Conservation (phyloP, 2,113 vertebrate species). For the Fukomys damarensis region DNA sequence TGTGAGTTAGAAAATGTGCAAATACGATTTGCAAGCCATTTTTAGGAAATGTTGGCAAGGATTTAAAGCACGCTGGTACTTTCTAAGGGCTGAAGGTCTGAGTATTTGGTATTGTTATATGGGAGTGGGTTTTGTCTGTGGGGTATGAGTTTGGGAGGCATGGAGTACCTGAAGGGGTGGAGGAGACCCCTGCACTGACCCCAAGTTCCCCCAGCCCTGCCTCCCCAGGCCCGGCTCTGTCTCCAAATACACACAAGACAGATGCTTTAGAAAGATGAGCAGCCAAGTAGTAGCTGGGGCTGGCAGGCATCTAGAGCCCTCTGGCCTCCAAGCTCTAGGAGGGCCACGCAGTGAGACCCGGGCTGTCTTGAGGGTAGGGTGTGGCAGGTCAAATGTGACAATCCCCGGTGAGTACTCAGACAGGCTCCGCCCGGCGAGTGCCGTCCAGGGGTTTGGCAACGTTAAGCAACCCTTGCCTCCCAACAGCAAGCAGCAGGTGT, state of each 20-base stretch:
- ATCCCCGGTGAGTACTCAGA: background rate
- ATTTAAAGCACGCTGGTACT: background rate
- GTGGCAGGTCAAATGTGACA: no score
- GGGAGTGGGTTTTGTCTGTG: background rate
- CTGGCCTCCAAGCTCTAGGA: background rate
- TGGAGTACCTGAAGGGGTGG: background rate
- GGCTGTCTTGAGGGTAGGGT: background rate
- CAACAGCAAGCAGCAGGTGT: background rate
- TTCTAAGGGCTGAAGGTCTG: accelerated
- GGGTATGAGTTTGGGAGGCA: accelerated
- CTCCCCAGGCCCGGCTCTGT: background rate
- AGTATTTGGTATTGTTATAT: background rate
- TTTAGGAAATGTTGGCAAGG: background rate
- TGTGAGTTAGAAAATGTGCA: background rate
- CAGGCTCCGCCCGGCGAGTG: background rate
- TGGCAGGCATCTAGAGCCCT: accelerated
- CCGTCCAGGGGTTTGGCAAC: background rate
- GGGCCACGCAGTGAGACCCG: accelerated
- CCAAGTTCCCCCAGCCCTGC: background rate
- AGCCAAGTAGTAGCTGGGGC: accelerated
- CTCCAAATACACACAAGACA: background rate
- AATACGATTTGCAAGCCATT: background rate
- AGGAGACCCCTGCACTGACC: background rate
- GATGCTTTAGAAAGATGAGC: background rate
- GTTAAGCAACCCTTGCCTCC: no score